Evolutionary conservation across 2,797 vertebrate genomes (phyloP).

Genomic region (Phalloptychus januarius): DNA sequence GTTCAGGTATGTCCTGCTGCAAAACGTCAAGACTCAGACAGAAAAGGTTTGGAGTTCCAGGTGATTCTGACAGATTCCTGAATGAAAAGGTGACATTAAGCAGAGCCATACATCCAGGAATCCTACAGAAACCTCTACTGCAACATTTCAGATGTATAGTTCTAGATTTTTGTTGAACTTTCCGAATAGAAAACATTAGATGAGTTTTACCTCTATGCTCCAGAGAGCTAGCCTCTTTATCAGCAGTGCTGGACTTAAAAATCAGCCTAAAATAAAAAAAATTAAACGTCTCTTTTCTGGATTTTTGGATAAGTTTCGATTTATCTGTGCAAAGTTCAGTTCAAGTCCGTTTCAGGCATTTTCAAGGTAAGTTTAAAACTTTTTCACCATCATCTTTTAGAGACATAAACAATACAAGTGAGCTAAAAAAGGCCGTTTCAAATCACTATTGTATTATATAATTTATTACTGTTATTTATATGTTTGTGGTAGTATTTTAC

Average conservation of each 20-base stretch:
- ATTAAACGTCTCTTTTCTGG: too few relatives aligned
- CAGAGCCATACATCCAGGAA: background rate
- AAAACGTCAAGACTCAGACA: background rate
- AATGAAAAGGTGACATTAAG: background rate
- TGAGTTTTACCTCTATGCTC: background rate
- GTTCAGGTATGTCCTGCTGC: conserved; percentile 3
- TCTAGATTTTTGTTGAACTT: background rate
- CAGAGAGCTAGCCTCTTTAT: background rate
- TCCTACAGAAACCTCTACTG: background rate
- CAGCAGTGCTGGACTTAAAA: background rate
- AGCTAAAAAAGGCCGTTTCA: too few relatives aligned
- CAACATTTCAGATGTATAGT: background rate
- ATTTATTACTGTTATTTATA: too few relatives aligned
- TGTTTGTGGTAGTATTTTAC: too few relatives aligned
- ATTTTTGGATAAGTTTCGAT: too few relatives aligned
- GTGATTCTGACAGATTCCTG: background rate
- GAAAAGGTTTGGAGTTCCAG: background rate
- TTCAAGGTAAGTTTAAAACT: too few relatives aligned
- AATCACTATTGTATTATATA: too few relatives aligned
- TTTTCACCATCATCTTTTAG: too few relatives aligned
- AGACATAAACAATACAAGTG: too few relatives aligned
- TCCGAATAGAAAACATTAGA: background rate
- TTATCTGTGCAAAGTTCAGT: too few relatives aligned
- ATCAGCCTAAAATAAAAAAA: background rate
- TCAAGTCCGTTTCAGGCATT: too few relatives aligned